Evolutionary conservation across 1,140 invertebrate genomes (phyloP).

Genomic region (Drosophila auraria): DNA sequence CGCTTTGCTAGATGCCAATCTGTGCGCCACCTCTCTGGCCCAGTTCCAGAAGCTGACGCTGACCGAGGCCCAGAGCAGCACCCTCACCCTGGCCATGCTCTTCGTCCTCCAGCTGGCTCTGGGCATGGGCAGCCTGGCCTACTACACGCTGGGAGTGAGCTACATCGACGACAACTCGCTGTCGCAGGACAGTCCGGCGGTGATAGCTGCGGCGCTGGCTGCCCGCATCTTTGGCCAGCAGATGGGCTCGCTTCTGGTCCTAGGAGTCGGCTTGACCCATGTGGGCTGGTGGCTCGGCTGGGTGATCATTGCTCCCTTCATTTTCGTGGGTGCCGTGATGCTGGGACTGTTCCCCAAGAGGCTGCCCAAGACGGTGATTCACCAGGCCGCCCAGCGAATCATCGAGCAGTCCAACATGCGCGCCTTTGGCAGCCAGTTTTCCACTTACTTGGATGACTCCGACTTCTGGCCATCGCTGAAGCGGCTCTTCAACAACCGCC

Average conservation of each 20-base stretch:
- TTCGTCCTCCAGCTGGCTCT: slow-evolving; percentile 87
- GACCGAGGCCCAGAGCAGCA: slow-evolving; percentile 61
- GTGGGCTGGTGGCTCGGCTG: slow-evolving; percentile 87
- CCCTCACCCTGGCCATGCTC: slow-evolving; percentile 86
- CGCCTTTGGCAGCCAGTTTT: slow-evolving; percentile 67
- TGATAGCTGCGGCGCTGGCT: slow-evolving; percentile 69
- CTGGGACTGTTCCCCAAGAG: slow-evolving; percentile 87
- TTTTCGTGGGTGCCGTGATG: slow-evolving; percentile 86
- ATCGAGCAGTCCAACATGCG: slow-evolving; percentile 75
- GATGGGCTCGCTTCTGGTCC: slow-evolving; percentile 77
- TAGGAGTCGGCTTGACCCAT: slow-evolving; percentile 64
- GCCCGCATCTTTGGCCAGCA: slow-evolving; percentile 78
- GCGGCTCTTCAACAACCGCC: slow-evolving; percentile 87
- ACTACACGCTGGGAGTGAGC: slow-evolving; percentile 88
- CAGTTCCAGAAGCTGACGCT: slow-evolving; percentile 66
- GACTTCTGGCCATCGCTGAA: slow-evolving; percentile 87
- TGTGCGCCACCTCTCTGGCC: slow-evolving; percentile 75
- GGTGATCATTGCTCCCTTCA: slow-evolving; percentile 86
- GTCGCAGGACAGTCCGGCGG: slow-evolving; percentile 86
- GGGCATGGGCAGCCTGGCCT: slow-evolving; percentile 87
- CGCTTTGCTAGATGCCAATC: slow-evolving; percentile 53
- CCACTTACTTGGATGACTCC: slow-evolving; percentile 78
- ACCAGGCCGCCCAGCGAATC: slow-evolving; percentile 86
- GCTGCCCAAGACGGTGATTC: slow-evolving; percentile 86
- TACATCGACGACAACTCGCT: slow-evolving; percentile 90